Conservation (phyloP, 2,113 vertebrate species). For the Hystrix cristata region DNA sequence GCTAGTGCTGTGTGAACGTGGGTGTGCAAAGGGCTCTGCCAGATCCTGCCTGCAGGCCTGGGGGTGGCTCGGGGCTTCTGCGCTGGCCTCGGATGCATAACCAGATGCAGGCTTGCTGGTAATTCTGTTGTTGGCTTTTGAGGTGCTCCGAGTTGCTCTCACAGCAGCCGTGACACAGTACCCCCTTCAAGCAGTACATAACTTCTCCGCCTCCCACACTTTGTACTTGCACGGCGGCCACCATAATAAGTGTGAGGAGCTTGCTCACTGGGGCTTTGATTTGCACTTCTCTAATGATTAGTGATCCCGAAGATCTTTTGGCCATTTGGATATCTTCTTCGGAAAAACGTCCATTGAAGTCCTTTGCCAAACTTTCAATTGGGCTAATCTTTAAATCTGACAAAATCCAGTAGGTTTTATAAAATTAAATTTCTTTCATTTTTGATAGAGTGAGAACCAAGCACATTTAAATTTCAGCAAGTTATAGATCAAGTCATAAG, state of each 20-base stretch:
- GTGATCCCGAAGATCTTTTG: background rate
- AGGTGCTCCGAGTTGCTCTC: background rate
- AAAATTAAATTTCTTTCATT: constrained; percentile 47
- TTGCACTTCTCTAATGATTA: background rate
- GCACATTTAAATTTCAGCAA: constrained; percentile 34
- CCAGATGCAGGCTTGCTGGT: background rate
- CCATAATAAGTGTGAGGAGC: background rate
- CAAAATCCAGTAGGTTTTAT: constrained; percentile 40
- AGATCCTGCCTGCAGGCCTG: background rate
- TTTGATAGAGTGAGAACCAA: constrained; percentile 8
- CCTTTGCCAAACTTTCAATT: background rate
- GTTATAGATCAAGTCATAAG: background rate
- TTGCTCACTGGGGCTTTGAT: background rate
- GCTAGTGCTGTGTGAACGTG: background rate
- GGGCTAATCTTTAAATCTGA: background rate
- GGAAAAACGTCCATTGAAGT: background rate
- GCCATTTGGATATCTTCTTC: background rate
- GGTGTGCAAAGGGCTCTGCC: background rate
- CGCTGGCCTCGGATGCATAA: background rate
- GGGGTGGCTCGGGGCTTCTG: background rate
- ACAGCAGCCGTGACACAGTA: background rate
- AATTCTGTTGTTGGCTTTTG: background rate
- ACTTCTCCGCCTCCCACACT: background rate
- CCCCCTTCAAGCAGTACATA: background rate
- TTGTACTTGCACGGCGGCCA: background rate